Evolutionary conservation across 2,797 vertebrate species (phyloP).

Genomic region (Alosa sapidissima): DNA sequence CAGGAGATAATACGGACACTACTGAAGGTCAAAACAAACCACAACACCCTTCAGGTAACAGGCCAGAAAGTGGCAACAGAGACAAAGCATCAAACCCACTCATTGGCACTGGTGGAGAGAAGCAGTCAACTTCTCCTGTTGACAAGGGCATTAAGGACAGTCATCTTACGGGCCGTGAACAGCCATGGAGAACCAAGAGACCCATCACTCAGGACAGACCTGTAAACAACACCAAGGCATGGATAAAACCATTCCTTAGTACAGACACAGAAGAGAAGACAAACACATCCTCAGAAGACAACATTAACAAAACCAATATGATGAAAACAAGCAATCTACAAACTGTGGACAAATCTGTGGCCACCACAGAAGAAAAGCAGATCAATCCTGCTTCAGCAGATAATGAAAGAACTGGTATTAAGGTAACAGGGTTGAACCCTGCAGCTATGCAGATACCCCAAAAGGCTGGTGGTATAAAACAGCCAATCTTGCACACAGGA

Average conservation of each 20-base stretch:
- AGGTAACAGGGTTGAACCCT: background rate
- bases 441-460: background rate
- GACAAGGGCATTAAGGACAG: too few relatives aligned
- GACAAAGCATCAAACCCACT: too few relatives aligned
- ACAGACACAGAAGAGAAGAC: too few relatives aligned
- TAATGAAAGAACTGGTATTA: background rate
- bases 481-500: background rate
- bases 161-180: too few relatives aligned
- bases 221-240: background rate
- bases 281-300: too few relatives aligned
- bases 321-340: too few relatives aligned
- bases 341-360: background rate
- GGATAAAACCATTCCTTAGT: background rate
- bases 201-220: too few relatives aligned
- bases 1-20: background rate
- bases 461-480: background rate
- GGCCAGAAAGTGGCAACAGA: background rate
- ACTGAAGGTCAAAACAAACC: background rate
- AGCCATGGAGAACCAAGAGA: too few relatives aligned
- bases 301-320: too few relatives aligned
- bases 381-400: background rate
- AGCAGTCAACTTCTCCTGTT: too few relatives aligned
- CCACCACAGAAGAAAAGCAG: background rate
- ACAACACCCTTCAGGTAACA: too few relatives aligned
- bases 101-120: too few relatives aligned